A percentile compares a stretch with the other conserved stretches of the same genome.
Evolutionary conservation across 2,888 invertebrate genomes (phyloP).

Genomic region (Diaprepes abbreviatus): DNA sequence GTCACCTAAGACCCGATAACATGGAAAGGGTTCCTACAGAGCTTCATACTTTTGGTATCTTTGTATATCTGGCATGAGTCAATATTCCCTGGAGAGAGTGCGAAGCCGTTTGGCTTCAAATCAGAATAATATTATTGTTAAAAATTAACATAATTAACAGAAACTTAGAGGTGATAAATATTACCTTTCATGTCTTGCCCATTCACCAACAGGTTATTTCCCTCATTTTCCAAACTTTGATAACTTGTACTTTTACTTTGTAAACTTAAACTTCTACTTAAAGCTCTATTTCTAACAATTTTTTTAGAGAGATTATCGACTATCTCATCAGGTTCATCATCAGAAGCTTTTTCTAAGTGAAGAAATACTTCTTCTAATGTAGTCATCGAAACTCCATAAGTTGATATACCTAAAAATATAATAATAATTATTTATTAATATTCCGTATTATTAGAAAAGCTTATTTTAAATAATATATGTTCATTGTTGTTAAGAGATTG

Average conservation of each 20-base stretch:
- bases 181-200: conserved; percentile 54
- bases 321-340: conserved; percentile 76
- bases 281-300: conserved; percentile 78
- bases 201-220: conserved; percentile 55
- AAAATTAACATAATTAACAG: no score
- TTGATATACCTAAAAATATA: conserved; percentile 74
- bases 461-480: not conserved
- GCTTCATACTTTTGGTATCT: no score
- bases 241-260: conserved; percentile 84
- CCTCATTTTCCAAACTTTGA: conserved; percentile 77
- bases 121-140: no score
- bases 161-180: no score
- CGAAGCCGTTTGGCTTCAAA: no score
- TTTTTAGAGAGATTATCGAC: conserved; percentile 83
- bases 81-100: no score
- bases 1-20: no score
- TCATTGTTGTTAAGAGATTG: no score
- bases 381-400: conserved; percentile 91
- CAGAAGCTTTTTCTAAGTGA: conserved; percentile 79
- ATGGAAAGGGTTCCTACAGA: no score
- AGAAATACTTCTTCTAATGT: conserved; percentile 89
- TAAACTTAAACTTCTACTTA: conserved; percentile 79
- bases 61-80: no score
- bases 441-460: no score
- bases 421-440: not conserved